These are phyloP conservation scores for Chelonoidis abingdonii DNA, from an alignment of 2,113 vertebrate species.

Conservation along the genomic window DNA sequence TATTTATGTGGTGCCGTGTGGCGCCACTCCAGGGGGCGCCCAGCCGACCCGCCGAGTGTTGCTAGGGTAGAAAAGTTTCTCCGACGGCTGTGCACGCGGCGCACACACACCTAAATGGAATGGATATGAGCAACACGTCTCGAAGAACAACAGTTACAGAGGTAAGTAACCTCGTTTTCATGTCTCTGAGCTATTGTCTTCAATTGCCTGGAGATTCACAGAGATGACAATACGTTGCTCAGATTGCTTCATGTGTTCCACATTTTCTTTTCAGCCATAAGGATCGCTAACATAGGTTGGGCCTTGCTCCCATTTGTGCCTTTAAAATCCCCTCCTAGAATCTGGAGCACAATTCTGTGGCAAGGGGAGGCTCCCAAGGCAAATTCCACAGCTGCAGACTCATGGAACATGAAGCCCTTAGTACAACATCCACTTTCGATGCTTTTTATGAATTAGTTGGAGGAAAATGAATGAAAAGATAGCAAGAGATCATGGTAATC, in stretches of 20 bases:
- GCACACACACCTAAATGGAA: no score
- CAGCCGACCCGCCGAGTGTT: no score
- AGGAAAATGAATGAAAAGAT: neutral
- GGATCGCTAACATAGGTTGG: neutral
- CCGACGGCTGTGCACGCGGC: no score
- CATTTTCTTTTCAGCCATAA: neutral
- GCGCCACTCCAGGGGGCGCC: no score
- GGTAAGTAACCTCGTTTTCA: no score
- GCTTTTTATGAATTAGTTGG: neutral
- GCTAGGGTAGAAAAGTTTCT: no score
- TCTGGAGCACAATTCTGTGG: neutral
- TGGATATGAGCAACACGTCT: no score
- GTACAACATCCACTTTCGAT: neutral
- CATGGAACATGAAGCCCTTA: neutral
- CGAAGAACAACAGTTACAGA: no score
- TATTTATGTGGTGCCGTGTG: no score
- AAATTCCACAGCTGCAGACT: neutral
- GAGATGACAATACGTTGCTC: accelerated
- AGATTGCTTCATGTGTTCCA: neutral
- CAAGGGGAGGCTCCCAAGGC: neutral
- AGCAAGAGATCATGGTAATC: neutral
- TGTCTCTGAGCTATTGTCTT: neutral
- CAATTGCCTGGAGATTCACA: neutral
- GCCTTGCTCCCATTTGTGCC: neutral
- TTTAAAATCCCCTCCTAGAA: neutral